Percentiles rank a stretch among this genome's conserved stretches.
phyloP scores from a whole-genome alignment of 2,797 vertebrate species.

The Alcedo quadribrachys region DNA sequence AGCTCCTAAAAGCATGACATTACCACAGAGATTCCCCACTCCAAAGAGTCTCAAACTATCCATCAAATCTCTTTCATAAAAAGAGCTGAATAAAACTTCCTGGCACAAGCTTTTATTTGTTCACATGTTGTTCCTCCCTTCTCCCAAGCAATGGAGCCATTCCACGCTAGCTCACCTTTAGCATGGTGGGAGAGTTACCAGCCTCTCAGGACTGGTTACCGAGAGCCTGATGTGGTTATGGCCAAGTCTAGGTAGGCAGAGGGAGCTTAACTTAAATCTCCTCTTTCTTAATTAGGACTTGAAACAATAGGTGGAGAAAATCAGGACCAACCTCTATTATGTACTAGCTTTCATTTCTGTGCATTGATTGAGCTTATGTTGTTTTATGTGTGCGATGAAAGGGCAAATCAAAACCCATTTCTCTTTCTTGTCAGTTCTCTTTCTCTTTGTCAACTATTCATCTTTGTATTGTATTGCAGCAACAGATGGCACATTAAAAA shows the following conservation, averaged over 20 bases:
- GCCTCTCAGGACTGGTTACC: neutral
- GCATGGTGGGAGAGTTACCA: conserved; percentile 68
- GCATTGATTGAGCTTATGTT: conserved; percentile 80
- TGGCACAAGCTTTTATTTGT: conserved; percentile 75
- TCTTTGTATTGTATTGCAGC: conserved; percentile 25
- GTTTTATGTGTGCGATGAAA: conserved; percentile 77
- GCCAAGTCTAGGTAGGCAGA: conserved; percentile 64
- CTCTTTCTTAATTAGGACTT: conserved; percentile 74
- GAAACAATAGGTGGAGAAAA: conserved; percentile 72
- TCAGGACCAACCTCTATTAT: conserved; percentile 73
- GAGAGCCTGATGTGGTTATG: conserved; percentile 76
- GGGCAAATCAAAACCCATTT: conserved; percentile 69
- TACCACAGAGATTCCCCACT: conserved; percentile 60
- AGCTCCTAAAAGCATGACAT: conserved; percentile 49
- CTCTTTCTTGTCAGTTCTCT: conserved; percentile 57
- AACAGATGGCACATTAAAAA: conserved; percentile 72
- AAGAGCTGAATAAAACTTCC: conserved; percentile 86
- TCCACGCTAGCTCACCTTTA: neutral
- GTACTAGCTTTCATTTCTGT: conserved; percentile 81
- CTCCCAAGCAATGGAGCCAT: conserved; percentile 39
- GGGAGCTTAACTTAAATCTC: conserved; percentile 28
- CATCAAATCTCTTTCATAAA: conserved; percentile 82
- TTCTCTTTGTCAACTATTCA: conserved; percentile 60
- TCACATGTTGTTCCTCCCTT: conserved; percentile 68
- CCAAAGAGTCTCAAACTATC: conserved; percentile 71